These are phyloP conservation scores for Drosophila fungiperda DNA, from an alignment of 2,888 invertebrate genomes.

Conservation along the genomic window DNA sequence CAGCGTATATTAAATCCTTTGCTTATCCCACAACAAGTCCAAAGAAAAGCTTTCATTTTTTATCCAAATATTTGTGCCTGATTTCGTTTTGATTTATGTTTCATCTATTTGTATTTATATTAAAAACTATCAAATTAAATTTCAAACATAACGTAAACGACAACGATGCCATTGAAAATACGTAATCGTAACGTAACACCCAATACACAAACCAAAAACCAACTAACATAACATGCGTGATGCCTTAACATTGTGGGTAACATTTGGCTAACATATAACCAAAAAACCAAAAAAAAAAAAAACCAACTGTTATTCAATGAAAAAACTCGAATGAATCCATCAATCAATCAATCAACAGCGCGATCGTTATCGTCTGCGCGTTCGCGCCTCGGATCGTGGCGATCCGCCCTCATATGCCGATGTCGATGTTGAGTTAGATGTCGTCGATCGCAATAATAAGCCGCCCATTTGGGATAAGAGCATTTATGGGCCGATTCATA, in stretches of 20 bases:
- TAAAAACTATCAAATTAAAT: constrained; percentile 33
- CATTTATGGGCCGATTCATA: constrained; percentile 98
- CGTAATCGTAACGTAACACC: constrained; percentile 66
- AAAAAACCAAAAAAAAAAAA: background rate
- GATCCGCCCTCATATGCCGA: constrained; percentile 96
- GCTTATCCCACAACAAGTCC: constrained; percentile 34
- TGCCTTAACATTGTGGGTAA: constrained; percentile 35
- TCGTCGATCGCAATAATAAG: constrained; percentile 99
- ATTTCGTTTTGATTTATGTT: constrained; percentile 51
- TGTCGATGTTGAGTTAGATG: constrained; percentile 98
- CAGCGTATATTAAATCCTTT: constrained; percentile 19
- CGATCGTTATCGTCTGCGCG: constrained; percentile 98
- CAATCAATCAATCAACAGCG: constrained; percentile 87
- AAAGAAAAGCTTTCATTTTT: constrained; percentile 10
- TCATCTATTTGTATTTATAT: constrained; percentile 37
- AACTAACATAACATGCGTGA: constrained; percentile 35
- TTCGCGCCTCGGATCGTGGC: constrained; percentile 98
- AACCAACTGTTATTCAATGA: constrained; percentile 15
- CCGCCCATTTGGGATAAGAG: constrained; percentile 98
- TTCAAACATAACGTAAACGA: constrained; percentile 47
- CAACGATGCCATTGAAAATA: constrained; percentile 73
- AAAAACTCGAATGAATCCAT: constrained; percentile 3
- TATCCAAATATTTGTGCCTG: constrained; percentile 22
- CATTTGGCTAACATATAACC: constrained; percentile 42
- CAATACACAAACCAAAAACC: constrained; percentile 63